phyloP scores from a whole-genome alignment of 2,113 vertebrate species.

The Anolis sagrei region DNA sequence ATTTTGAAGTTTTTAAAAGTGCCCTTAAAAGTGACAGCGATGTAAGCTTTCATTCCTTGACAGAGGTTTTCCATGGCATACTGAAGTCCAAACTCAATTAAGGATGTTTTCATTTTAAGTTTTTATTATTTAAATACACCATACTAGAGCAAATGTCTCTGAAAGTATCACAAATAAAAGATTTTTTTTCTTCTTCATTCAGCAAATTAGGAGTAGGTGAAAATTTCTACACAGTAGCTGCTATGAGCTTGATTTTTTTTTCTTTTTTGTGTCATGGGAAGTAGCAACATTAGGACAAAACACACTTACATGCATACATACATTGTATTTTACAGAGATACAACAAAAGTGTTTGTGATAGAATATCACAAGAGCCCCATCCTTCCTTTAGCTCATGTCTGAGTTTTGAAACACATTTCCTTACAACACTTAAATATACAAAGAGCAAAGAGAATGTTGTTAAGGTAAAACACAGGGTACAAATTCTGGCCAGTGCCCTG shows the following conservation, averaged over 20 bases:
- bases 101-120: constrained; percentile 88
- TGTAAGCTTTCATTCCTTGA: not conserved
- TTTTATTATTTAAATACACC: constrained; percentile 99
- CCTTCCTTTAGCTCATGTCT: constrained; percentile 85
- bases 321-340: constrained; percentile 99
- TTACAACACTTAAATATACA: constrained; percentile 99
- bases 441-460: constrained; percentile 95
- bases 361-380: constrained; percentile 94
- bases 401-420: constrained; percentile 91
- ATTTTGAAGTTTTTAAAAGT: constrained; percentile 46
- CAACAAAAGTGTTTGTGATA: constrained; percentile 97
- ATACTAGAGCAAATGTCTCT: constrained; percentile 99
- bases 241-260: constrained; percentile 84
- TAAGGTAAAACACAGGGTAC: constrained; percentile 90
- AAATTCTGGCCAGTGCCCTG: constrained; percentile 87
- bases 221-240: constrained; percentile 93
- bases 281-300: constrained; percentile 93
- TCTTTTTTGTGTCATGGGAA: constrained; percentile 77
- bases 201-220: constrained; percentile 96
- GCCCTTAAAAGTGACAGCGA: constrained; percentile 23
- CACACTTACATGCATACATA: constrained; percentile 99
- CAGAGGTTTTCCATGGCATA: constrained; percentile 47
- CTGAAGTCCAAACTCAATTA: constrained; percentile 72
- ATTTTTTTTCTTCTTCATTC: constrained; percentile 94
- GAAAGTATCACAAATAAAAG: constrained; percentile 99